These are phyloP conservation scores for Thymelicus lineola DNA, from an alignment of 2,888 invertebrate genomes.

Conservation along the genomic window DNA sequence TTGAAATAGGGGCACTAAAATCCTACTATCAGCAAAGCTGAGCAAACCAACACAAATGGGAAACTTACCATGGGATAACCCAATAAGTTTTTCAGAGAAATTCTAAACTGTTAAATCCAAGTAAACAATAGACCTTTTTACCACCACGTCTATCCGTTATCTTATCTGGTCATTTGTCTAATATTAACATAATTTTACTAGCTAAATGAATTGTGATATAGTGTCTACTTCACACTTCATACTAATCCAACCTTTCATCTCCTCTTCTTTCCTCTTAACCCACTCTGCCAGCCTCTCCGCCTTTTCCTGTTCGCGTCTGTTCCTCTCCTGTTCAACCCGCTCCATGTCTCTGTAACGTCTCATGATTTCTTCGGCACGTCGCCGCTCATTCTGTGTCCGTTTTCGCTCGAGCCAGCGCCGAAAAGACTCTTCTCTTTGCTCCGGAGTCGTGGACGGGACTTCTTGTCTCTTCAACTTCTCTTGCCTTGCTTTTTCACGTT, in stretches of 20 bases:
- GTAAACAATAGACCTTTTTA: no score
- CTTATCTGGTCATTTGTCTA: no score
- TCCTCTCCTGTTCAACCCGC: slow-evolving; percentile 67
- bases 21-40: no score
- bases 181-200: no score
- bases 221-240: no score
- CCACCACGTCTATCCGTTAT: no score
- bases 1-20: no score
- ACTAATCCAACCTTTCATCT: slow-evolving; percentile 75
- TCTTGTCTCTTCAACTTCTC: slow-evolving; percentile 60
- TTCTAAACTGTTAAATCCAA: no score
- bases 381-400: slow-evolving; percentile 66
- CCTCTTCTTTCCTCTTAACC: slow-evolving; percentile 85
- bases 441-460: slow-evolving; percentile 59
- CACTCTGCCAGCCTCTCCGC: slow-evolving; percentile 83
- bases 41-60: no score
- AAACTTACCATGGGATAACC: no score
- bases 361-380: slow-evolving; percentile 74
- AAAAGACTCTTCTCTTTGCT: slow-evolving; percentile 79
- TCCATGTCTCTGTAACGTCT: slow-evolving; percentile 63
- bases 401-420: slow-evolving; percentile 84
- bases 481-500: slow-evolving; percentile 63
- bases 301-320: slow-evolving; percentile 66
- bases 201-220: no score
- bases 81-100: no score